Percentiles rank a stretch among this genome's conserved stretches.
Conservation (phyloP, 2,888 invertebrate genomes). For the Drosophila histrio region DNA sequence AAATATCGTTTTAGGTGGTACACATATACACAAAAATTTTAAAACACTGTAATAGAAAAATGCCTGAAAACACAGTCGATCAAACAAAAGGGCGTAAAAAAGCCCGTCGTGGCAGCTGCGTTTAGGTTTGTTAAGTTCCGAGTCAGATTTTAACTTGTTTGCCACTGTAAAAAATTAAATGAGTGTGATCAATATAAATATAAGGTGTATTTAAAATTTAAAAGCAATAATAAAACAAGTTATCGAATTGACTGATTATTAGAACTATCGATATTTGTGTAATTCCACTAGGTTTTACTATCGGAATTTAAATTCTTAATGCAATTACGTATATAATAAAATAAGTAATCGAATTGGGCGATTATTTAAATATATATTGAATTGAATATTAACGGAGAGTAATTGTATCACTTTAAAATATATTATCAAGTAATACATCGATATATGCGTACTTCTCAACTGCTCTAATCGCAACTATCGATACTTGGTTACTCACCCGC, state of each 20-base stretch:
- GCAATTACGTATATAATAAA: no score
- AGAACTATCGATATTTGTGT: background rate
- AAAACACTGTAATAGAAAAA: slow-evolving; percentile 30
- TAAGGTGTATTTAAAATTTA: no score
- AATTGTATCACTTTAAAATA: no score
- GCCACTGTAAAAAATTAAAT: slow-evolving; percentile 75
- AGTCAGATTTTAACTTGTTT: slow-evolving; percentile 65
- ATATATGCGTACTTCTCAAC: no score
- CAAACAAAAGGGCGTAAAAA: background rate
- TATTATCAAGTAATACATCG: no score
- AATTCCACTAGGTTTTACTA: no score
- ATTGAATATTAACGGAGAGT: no score
- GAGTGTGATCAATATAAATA: no score
- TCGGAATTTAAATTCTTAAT: no score
- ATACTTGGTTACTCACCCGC: slow-evolving; percentile 31
- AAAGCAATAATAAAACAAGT: no score
- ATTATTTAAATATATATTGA: no score
- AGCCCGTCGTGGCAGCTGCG: slow-evolving; percentile 31
- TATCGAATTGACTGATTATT: background rate
- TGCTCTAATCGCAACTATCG: slow-evolving; percentile 12
- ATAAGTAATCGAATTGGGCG: no score
- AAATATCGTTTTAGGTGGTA: slow-evolving; percentile 26
- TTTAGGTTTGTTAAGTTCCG: background rate
- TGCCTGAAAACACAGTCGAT: slow-evolving; percentile 26
- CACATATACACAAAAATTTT: slow-evolving; percentile 36